A percentile compares a stretch with the other conserved stretches of the same genome.
Conservation (phyloP, 1,140 invertebrate genomes). For the Chymomyza costata region DNA sequence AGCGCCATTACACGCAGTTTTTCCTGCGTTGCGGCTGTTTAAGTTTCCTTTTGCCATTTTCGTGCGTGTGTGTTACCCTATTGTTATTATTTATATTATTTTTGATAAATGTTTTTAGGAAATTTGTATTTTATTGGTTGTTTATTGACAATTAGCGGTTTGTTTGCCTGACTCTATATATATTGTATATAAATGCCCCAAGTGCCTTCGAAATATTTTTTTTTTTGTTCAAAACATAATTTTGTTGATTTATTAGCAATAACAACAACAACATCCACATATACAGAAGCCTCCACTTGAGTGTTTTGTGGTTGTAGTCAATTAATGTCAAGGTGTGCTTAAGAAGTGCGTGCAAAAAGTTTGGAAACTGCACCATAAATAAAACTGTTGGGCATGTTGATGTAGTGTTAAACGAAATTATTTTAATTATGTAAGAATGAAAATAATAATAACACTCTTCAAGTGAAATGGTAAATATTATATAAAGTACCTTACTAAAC, state of each 20-base stretch:
- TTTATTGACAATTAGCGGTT: constrained; percentile 73
- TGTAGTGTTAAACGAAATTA: too few species aligned
- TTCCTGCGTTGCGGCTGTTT: constrained; percentile 12
- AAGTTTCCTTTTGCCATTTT: constrained; percentile 63
- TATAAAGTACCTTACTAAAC: too few species aligned
- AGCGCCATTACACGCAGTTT: neutral
- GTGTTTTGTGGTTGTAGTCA: neutral
- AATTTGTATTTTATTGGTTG: constrained; percentile 73
- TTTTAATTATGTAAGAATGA: too few species aligned
- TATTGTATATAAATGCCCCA: constrained; percentile 35
- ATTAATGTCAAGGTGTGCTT: too few species aligned
- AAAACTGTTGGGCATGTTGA: too few species aligned
- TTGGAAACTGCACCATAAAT: too few species aligned
- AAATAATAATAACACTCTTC: too few species aligned
- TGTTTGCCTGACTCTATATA: constrained; percentile 51
- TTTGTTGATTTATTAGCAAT: constrained; percentile 55
- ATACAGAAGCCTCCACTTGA: constrained; percentile 1
- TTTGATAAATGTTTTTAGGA: constrained; percentile 72
- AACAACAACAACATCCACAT: constrained; percentile 20
- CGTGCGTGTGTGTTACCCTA: constrained; percentile 41
- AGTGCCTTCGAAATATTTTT: constrained; percentile 17
- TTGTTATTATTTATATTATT: constrained; percentile 74
- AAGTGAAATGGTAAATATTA: too few species aligned
- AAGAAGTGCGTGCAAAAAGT: too few species aligned
- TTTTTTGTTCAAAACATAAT: constrained; percentile 22